phyloP scores from a whole-genome alignment of 2,797 vertebrate species.

The Podargus strigoides region DNA sequence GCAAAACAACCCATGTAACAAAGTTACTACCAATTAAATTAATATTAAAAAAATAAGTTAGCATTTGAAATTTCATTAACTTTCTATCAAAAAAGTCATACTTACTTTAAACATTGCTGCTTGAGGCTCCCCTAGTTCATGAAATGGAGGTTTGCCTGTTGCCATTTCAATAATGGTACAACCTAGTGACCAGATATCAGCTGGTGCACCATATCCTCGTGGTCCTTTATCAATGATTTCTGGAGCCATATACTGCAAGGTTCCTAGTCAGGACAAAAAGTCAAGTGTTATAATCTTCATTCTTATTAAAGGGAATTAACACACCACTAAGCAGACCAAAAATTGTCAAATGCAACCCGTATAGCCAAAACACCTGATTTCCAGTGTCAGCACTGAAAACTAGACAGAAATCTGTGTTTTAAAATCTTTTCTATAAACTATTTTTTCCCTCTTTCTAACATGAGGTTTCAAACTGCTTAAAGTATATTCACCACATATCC shows the following conservation, averaged over 20 bases:
- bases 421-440: background rate
- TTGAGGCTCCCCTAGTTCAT: slow-evolving; percentile 77
- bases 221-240: slow-evolving; percentile 79
- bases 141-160: slow-evolving; percentile 76
- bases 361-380: background rate
- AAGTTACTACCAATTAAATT: background rate
- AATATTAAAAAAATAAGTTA: background rate
- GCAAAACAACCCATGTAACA: background rate
- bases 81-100: background rate
- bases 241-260: slow-evolving; percentile 81
- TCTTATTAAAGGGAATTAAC: background rate
- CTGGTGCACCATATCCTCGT: slow-evolving; percentile 73
- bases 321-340: background rate
- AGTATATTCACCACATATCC: background rate
- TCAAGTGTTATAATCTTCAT: background rate
- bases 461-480: background rate
- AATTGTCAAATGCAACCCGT: background rate
- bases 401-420: background rate
- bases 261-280: slow-evolving; percentile 63
- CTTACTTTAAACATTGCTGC: slow-evolving; percentile 78
- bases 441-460: background rate
- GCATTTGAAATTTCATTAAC: background rate
- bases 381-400: background rate
- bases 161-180: slow-evolving; percentile 84
- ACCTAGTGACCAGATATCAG: slow-evolving; percentile 81